Evolutionary conservation across 2,113 vertebrate genomes (phyloP).

Genomic region (Ivindomyrus marchei): DNA sequence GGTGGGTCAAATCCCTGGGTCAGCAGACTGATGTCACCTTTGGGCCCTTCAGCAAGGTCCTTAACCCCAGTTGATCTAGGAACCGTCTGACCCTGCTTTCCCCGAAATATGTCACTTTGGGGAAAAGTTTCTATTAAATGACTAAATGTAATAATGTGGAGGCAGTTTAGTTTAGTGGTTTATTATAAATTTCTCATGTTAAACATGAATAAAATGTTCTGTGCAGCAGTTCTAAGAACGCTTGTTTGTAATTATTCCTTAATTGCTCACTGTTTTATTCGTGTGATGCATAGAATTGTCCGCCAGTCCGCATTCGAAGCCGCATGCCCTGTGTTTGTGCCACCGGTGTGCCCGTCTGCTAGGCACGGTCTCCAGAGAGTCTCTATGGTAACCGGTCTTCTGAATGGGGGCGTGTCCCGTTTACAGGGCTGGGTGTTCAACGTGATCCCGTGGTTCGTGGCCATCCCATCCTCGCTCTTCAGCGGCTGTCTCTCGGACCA

Average conservation of each 20-base stretch:
- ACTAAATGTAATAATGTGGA: not conserved
- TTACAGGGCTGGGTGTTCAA: constrained; percentile 94
- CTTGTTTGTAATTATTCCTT: not conserved
- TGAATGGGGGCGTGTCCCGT: not conserved
- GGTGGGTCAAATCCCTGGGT: not conserved
- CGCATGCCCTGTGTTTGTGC: not conserved
- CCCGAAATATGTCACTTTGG: not conserved
- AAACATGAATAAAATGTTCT: not conserved
- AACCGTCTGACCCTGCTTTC: not conserved
- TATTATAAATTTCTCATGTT: not conserved
- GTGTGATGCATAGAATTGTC: not conserved
- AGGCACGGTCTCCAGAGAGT: not conserved
- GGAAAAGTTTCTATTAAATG: not conserved
- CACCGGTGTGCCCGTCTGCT: not conserved
- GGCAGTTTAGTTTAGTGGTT: not conserved
- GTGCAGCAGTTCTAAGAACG: not conserved
- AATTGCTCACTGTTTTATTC: not conserved
- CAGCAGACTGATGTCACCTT: not conserved
- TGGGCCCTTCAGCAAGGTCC: not conserved
- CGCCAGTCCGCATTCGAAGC: not conserved
- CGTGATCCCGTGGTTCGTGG: constrained; percentile 89
- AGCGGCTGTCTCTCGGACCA: constrained; percentile 86
- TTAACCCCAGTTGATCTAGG: not conserved
- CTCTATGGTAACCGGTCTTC: not conserved
- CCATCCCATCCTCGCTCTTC: constrained; percentile 78